phyloP scores from a whole-genome alignment of 2,113 vertebrate species.

The Amia ocellicauda region DNA sequence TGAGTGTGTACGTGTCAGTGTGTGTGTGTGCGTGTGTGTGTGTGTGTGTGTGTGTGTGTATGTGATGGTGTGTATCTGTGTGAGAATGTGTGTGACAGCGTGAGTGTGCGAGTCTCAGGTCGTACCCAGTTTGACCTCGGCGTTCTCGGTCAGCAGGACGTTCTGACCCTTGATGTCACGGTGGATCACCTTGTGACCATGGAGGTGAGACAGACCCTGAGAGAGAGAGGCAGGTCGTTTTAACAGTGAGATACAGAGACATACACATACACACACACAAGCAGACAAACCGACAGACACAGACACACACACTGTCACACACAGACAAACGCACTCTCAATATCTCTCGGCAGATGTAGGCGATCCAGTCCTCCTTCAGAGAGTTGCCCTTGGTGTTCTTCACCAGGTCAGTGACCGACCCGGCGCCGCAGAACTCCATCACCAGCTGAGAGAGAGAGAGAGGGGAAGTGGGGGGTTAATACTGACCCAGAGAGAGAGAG shows the following conservation, averaged over 20 bases:
- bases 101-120: no score
- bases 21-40: no score
- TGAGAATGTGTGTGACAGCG: no score
- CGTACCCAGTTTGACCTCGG: constrained; percentile 88
- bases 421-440: constrained; percentile 91
- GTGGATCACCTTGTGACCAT: constrained; percentile 89
- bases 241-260: constrained; percentile 7
- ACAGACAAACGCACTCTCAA: constrained; percentile 65
- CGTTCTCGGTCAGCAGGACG: constrained; percentile 86
- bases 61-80: no score
- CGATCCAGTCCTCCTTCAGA: constrained; percentile 88
- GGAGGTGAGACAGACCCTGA: constrained; percentile 87
- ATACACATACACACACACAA: neutral
- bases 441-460: constrained; percentile 66
- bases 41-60: no score
- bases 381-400: constrained; percentile 90
- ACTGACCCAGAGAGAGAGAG: constrained; percentile 1
- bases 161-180: constrained; percentile 93
- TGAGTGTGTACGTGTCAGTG: no score
- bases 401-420: constrained; percentile 86
- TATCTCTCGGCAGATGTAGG: constrained; percentile 90
- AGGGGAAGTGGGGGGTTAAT: neutral
- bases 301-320: neutral
- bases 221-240: neutral
- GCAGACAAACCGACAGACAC: neutral